Evolutionary conservation across 2,113 vertebrate genomes (phyloP).

Genomic region (Cinclus cinclus): DNA sequence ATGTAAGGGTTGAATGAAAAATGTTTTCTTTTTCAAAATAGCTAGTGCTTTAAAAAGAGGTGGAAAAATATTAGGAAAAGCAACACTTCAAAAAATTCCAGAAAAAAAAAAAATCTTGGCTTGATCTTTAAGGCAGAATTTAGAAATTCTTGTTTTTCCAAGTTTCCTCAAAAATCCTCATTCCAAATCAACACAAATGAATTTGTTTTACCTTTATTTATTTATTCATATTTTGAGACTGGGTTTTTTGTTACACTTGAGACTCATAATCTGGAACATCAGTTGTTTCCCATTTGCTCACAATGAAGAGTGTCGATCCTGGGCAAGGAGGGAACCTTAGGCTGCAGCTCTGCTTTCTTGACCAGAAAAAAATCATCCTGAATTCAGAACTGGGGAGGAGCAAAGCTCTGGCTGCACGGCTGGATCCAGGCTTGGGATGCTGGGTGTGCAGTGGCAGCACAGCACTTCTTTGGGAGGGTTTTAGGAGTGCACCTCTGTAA

Average conservation of each 20-base stretch:
- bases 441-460: neutral
- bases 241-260: fast-evolving
- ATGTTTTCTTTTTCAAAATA: neutral
- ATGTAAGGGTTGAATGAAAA: neutral
- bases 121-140: neutral
- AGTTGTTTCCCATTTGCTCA: neutral
- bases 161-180: neutral
- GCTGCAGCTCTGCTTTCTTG: neutral
- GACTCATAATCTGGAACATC: neutral
- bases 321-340: neutral
- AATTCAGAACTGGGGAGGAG: neutral
- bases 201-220: neutral
- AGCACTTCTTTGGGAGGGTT: neutral
- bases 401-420: neutral
- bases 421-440: neutral
- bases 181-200: neutral
- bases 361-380: neutral
- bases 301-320: fast-evolving
- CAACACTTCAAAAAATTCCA: neutral
- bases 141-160: neutral
- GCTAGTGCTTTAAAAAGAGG: neutral
- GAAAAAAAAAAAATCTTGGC: neutral
- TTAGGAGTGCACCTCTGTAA: neutral
- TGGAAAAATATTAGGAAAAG: neutral
- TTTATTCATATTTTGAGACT: neutral